Conservation (phyloP, 1,140 invertebrate genomes). For the Ridgeia piscesae region DNA sequence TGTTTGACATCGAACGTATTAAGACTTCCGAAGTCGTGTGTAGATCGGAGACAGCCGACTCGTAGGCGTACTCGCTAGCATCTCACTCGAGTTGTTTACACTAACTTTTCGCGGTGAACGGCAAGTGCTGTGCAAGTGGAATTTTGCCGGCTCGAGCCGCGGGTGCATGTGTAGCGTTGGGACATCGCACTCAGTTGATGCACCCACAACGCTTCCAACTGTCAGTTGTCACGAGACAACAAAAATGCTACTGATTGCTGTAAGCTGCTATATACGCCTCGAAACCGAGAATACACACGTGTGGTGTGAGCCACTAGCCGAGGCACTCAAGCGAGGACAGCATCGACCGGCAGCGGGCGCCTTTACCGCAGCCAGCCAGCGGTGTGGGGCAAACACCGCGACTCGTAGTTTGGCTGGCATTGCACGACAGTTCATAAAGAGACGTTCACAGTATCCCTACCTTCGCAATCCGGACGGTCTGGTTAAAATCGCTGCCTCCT, state of each 20-base stretch:
- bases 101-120: too few relatives aligned
- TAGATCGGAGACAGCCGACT: neutral
- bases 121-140: neutral
- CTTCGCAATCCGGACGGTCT: conserved; percentile 51
- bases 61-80: neutral
- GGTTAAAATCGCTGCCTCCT: conserved; percentile 57
- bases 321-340: neutral
- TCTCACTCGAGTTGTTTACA: neutral
- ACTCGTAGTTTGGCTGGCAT: neutral
- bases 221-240: neutral
- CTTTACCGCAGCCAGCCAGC: neutral
- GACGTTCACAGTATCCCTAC: conserved; percentile 30
- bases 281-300: neutral
- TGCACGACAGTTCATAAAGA: neutral
- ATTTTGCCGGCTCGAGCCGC: neutral
- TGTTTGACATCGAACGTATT: neutral
- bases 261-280: neutral
- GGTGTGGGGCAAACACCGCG: neutral
- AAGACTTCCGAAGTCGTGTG: neutral
- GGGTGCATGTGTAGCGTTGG: neutral
- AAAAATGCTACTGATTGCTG: neutral
- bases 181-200: neutral
- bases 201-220: neutral
- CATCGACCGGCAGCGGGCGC: neutral
- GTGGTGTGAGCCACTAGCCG: neutral